These are phyloP conservation scores for Seriola aureovittata DNA, from an alignment of 2,113 vertebrate species.

Conservation along the genomic window DNA sequence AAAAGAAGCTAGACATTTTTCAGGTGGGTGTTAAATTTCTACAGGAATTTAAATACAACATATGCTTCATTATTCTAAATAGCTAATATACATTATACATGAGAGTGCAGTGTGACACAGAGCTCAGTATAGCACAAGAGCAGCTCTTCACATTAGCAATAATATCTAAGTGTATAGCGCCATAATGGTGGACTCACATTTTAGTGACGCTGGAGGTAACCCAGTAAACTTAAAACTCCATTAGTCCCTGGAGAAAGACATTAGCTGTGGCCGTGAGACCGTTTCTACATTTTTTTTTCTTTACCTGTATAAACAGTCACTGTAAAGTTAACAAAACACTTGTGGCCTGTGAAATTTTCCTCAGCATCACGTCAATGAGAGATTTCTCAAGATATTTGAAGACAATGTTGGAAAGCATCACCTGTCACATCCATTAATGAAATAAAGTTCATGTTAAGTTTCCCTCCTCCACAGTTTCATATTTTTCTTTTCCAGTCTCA, in stretches of 20 bases:
- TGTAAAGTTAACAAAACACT: slow-evolving; percentile 62
- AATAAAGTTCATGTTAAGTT: background rate
- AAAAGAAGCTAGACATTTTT: background rate
- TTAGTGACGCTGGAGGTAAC: slow-evolving; percentile 71
- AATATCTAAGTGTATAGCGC: slow-evolving; percentile 40
- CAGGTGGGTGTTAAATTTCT: slow-evolving; percentile 14
- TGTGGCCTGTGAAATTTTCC: slow-evolving; percentile 25
- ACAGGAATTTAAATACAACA: slow-evolving; percentile 18
- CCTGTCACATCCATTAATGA: slow-evolving; percentile 3
- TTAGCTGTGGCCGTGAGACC: slow-evolving; percentile 56
- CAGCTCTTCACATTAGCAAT: slow-evolving; percentile 58
- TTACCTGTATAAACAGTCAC: slow-evolving; percentile 37
- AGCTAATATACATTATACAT: slow-evolving; percentile 52
- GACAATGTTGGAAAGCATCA: slow-evolving; percentile 1
- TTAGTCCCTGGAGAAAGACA: slow-evolving; percentile 72
- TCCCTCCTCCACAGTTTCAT: background rate
- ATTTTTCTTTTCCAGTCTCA: background rate
- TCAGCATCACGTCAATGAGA: background rate
- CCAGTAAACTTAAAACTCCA: slow-evolving; percentile 75
- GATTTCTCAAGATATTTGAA: background rate
- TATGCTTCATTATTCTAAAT: slow-evolving; percentile 34
- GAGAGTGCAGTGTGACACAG: slow-evolving; percentile 23
- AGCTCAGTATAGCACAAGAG: slow-evolving; percentile 30
- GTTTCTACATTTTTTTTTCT: slow-evolving; percentile 24
- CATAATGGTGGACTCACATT: slow-evolving; percentile 70